Evolutionary conservation across 2,113 vertebrate genomes (phyloP), one percentile per base, ranked within the genome.

Genomic region (Gadus macrocephalus): DNA sequence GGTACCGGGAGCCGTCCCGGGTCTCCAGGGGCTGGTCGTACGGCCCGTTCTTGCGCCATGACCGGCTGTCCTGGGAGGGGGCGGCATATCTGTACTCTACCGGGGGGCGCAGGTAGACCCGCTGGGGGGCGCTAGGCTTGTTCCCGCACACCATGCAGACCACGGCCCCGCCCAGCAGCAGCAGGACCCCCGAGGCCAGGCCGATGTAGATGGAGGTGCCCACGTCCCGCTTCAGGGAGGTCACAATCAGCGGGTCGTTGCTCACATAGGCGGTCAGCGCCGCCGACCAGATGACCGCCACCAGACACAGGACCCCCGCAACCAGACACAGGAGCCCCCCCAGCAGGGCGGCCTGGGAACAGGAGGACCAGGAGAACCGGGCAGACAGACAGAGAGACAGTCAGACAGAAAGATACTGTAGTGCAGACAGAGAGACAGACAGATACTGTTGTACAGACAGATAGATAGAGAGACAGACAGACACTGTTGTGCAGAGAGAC

Each of bases 221-320:
- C 66, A 84, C 69, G 38, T 84, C 77, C 2, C 74, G 70, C 53
- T 72, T 77, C 38, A 73, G n/a, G 25, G 70, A 15, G 0, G 62
- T 12, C 3, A 25, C 5, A 56, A 76, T 60, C 4, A 76, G 58
- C 3, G 66, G 68, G 68, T 82, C 71, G 5, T 78, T 80, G 42
- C 31, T 72, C 42, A 63, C 0, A 1, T n/a, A 66, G 53, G 53
- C 64, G 64, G 71, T 81, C 7, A 20, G 7, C 31, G 3, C 65
- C 5, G 79, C 83, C 15, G 81, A 81, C 80, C 76, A 83, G 69
- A 66, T 80, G 67, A 75, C 81, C 53, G 83, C 63, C 35, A 80
- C 53, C 58, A 85, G 68, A 25, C 68, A 76, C 35, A 81, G 62
- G 71, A 83, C 15, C 15, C 69, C 76, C 3, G 76, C 28, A 1